These are phyloP conservation scores for Phalanger gymnotis DNA, from an alignment of 2,797 vertebrate genomes.

Conservation along the genomic window DNA sequence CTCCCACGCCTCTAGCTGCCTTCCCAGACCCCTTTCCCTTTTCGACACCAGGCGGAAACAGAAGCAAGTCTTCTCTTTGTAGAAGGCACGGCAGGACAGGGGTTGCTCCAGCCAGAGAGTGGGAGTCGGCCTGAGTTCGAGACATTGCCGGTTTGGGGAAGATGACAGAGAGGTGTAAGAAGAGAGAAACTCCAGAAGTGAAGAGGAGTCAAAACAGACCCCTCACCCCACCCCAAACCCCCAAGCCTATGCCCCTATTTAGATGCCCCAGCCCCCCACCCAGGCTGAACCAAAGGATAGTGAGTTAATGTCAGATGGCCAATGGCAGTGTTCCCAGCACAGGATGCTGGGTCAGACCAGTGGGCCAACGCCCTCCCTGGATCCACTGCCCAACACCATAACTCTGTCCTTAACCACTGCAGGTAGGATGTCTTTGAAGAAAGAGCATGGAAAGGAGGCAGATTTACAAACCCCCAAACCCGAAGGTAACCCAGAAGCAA, in stretches of 20 bases:
- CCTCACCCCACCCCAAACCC: background rate
- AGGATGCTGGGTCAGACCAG: background rate
- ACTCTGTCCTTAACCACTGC: background rate
- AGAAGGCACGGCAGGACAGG: conserved; percentile 43
- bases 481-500: background rate
- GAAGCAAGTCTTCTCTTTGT: conserved; percentile 17
- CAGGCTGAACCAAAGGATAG: background rate
- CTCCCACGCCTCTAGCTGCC: background rate
- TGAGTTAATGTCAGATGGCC: background rate
- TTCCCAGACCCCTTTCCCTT: background rate
- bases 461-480: background rate
- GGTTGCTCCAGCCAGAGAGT: background rate
- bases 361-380: conserved; percentile 30
- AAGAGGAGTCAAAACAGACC: background rate
- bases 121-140: background rate
- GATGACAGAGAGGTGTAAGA: background rate
- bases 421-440: background rate
- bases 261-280: background rate
- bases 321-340: background rate
- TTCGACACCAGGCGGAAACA: background rate
- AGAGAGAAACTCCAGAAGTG: background rate
- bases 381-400: background rate
- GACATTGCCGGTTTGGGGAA: background rate
- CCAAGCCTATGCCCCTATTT: background rate
- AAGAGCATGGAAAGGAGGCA: background rate